These are phyloP conservation scores for Lasioglossum albipes DNA, from an alignment of 1,140 invertebrate species.

Conservation along the genomic window DNA sequence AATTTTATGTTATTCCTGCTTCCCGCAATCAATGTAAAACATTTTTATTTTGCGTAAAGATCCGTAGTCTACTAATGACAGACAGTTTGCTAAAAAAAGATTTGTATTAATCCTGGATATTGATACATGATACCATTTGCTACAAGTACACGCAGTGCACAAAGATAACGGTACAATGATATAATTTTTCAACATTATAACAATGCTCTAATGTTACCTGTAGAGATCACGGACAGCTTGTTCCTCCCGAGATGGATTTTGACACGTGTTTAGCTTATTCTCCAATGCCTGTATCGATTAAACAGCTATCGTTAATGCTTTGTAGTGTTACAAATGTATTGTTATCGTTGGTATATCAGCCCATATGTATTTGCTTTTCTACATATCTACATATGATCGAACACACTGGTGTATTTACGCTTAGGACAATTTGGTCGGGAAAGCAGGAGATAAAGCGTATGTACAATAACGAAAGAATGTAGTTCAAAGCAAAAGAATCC, in stretches of 20 bases:
- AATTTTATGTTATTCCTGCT: too few species aligned
- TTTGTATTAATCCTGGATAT: background rate
- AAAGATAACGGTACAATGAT: constrained; percentile 43
- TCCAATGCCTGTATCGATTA: constrained; percentile 74
- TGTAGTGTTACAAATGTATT: background rate
- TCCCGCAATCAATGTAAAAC: too few species aligned
- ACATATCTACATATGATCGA: background rate
- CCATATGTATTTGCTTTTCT: background rate
- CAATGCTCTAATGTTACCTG: constrained; percentile 75
- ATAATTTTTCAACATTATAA: constrained; percentile 57
- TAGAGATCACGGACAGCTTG: constrained; percentile 78
- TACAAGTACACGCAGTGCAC: constrained; percentile 36
- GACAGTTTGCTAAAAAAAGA: background rate
- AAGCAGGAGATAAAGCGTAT: background rate
- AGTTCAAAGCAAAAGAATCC: constrained; percentile 55
- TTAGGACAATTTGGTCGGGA: background rate
- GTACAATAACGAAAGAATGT: constrained; percentile 12
- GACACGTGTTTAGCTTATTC: constrained; percentile 78
- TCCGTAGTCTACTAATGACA: background rate
- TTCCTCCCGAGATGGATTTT: constrained; percentile 77
- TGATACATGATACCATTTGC: constrained; percentile 57
- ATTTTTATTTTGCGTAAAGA: too few species aligned
- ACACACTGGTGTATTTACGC: background rate
- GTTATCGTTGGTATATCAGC: background rate
- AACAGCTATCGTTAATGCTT: constrained; percentile 24